Base-by-base conservation (phyloP, 2,113 vertebrate genomes). In the Ceyx margarethae region DNA sequence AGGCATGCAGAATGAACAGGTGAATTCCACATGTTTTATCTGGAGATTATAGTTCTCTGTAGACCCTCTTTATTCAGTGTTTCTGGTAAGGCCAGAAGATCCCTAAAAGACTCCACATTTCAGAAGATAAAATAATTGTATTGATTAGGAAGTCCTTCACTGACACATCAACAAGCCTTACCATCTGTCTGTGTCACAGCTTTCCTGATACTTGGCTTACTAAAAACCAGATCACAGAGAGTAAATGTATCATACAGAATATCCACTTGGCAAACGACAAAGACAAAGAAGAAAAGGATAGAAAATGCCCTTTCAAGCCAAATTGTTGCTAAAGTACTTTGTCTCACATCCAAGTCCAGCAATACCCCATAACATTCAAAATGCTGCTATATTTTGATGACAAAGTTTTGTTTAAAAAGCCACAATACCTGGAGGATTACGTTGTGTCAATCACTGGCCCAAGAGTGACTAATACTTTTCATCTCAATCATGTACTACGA, bases 211-310 rank as follows among this genome's bases (percentile, higher is more conserved):
- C 62, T 89, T 76, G 81, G 17, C 75, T 96, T 94, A 77, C 64
- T 87, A 86, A 90, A 95, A 95, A 93, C n/a, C 61, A 93, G 90
- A 96, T 87, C 75, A 62, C 88, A 95, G 91, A 93, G 62, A 71
- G 81, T 71, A 93, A 76, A 64, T 40, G 58, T 76, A 71, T n/a
- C 57, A 46, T 20, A 79, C 8, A 48, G 60, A 95, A 66, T 37
- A 85, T 74, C 58, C 74, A 84, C 65, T 68, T 88, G 75, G 42
- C 76, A 93, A 92, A 81, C 50, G 77, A 86, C 56, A 31, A 84
- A 76, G 62, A 73, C 35, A 69, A 76, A 50, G 72, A 87, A 72
- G 65, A 67, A 90, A 83, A 78, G 57, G 42, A 85, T 15, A 93
- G 72, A 94, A 93, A 93, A 94, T 45, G 48, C n/a, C 61, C 50